Conservation (phyloP, 1,140 invertebrate genomes). For the Drosophila ohnishii region DNA sequence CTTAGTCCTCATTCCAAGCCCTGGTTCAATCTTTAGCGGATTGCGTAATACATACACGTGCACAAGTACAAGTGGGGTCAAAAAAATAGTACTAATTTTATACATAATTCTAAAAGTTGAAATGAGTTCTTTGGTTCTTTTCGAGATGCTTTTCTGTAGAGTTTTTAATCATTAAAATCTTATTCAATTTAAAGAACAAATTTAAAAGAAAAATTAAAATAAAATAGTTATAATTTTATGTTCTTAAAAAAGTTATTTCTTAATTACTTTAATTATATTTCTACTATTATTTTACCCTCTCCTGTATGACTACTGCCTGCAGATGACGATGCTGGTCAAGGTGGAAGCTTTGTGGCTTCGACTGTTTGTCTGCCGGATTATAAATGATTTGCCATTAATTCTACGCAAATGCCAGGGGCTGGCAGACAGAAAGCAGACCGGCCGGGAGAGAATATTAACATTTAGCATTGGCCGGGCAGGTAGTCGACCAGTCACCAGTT, state of each 20-base stretch:
- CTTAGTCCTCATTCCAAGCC: constrained; percentile 19
- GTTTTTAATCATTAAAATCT: too few species aligned
- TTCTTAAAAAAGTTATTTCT: not conserved
- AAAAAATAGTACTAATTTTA: not conserved
- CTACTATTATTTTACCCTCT: not conserved
- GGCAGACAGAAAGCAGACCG: constrained; percentile 21
- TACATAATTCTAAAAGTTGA: too few species aligned
- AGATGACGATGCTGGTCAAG: constrained; percentile 38
- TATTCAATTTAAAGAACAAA: not conserved
- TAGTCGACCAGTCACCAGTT: constrained; percentile 16
- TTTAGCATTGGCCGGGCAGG: constrained; percentile 29
- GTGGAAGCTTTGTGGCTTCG: constrained; percentile 67
- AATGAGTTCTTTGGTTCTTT: rapidly evolving
- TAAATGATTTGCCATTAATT: constrained; percentile 72
- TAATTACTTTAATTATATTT: not conserved
- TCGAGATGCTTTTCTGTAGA: too few species aligned
- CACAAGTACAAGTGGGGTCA: not conserved
- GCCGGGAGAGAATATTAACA: constrained; percentile 35
- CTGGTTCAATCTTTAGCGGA: constrained; percentile 36
- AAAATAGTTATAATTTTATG: too few species aligned
- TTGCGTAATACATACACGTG: constrained; percentile 49
- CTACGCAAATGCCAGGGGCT: constrained; percentile 48
- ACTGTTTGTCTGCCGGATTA: constrained; percentile 68
- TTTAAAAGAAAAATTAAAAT: not conserved
- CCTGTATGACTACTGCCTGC: not conserved